Conservation (phyloP, 2,797 vertebrate species). For the Coranthus polyacanthus region DNA sequence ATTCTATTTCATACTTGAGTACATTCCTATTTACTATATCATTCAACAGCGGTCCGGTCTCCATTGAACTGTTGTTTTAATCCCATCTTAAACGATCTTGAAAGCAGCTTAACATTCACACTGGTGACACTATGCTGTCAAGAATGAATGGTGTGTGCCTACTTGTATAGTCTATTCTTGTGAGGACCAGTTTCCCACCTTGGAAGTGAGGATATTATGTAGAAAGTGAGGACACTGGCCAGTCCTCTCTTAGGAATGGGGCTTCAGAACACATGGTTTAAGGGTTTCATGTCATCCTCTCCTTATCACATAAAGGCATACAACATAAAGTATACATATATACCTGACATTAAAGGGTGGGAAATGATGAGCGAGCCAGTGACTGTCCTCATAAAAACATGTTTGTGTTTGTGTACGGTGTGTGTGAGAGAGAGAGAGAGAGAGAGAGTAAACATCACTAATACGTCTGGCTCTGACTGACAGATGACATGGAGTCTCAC, state of each 20-base stretch:
- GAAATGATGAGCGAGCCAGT: no score
- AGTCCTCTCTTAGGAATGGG: no score
- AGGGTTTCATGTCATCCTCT: no score
- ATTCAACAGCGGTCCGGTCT: not conserved
- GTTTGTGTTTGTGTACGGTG: conserved; percentile 1
- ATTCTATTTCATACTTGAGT: not conserved
- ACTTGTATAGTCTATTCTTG: no score
- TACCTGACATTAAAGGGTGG: no score
- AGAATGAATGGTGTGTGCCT: not conserved
- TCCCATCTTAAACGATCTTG: conserved; percentile 20
- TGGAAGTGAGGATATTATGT: no score
- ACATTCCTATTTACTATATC: not conserved
- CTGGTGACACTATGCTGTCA: conserved; percentile 5
- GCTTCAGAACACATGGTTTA: no score
- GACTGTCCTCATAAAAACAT: no score
- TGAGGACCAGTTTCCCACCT: no score
- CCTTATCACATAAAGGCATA: no score
- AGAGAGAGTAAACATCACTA: conserved; percentile 1
- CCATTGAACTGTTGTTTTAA: not conserved
- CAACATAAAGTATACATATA: no score
- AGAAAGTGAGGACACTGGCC: no score
- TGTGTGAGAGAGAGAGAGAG: not conserved
- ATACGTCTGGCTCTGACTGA: conserved; percentile 28
- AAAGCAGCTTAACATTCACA: conserved; percentile 47
- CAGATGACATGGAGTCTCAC: conserved; percentile 15